Base-by-base conservation (phyloP, 2,797 vertebrate genomes). In the Avahi laniger region DNA sequence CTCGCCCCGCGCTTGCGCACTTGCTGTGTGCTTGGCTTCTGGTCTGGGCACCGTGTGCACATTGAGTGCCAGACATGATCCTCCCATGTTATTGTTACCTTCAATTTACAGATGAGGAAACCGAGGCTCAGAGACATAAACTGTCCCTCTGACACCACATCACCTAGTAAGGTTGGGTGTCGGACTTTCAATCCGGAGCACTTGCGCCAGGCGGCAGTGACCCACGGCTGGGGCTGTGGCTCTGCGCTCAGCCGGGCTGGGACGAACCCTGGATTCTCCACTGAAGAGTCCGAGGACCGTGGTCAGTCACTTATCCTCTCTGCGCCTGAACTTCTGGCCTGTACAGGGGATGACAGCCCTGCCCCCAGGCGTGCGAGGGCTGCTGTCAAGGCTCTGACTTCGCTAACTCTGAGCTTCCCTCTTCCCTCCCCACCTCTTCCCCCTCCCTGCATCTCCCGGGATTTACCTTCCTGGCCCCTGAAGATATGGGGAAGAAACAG, bases 141-240 rank as follows among this genome's bases (percentile, higher is more conserved):
- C 22, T 12, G 30, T 11, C 38, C n/a, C 59, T 35, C 61, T 0
- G 13, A 1, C 7, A 1, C 17, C 5, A 5, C 46, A 7, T 6
- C 48, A 18, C 46, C 69, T 0, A 0, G 46, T 4, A 52, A 28
- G 33, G 24, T 1, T 4, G 20, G 11, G 17, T 2, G 24, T 0
- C 30, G 2, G 33, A 3, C 28, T 48, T 18, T 5, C 0, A 7
- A 9, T 24, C 43, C n/a, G 30, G 80, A 0, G 0, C 7, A 0
- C 33, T 4, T 15, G 28, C 5, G 20, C 12, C 2, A 1, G 9
- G 26, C 15, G 35, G 43, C 61, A 4, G 11, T 15, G 46, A 59
- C 20, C 4, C 0, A 5, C 7, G 26, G 3, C 54, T 46, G 5
- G 12, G 5, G 14, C 30, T 14, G 26, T 0, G 1, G 41, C 11